phyloP scores from a whole-genome alignment of 2,888 invertebrate species.

The Lepidochrysops patricia region DNA sequence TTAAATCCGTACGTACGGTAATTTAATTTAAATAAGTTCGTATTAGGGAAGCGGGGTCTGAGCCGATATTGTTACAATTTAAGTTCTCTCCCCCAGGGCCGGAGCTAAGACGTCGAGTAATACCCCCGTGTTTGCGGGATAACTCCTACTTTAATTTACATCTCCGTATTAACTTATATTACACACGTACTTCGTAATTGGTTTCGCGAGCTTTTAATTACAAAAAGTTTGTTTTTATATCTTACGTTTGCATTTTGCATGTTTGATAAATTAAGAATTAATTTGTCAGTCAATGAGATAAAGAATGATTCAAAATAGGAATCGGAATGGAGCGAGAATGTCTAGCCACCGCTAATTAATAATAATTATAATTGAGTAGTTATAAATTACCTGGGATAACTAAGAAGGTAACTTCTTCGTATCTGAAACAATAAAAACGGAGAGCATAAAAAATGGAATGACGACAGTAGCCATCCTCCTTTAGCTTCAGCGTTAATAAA shows the following conservation, averaged over 20 bases:
- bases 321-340: too few species aligned
- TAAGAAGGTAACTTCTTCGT: too few species aligned
- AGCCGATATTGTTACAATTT: slow-evolving; percentile 35
- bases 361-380: too few species aligned
- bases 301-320: too few species aligned
- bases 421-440: background rate
- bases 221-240: too few species aligned
- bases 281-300: too few species aligned
- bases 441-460: background rate
- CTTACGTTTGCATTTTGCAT: too few species aligned
- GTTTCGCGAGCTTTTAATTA: slow-evolving; percentile 1
- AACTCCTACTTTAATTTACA: slow-evolving; percentile 55
- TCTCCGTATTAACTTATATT: slow-evolving; percentile 41
- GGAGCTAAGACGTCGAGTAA: slow-evolving; percentile 41
- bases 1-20: background rate
- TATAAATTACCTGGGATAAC: too few species aligned
- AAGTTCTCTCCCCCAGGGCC: slow-evolving; percentile 33
- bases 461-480: background rate
- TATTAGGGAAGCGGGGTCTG: slow-evolving; percentile 25
- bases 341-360: too few species aligned
- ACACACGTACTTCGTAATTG: slow-evolving; percentile 34
- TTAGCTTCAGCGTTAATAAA: background rate
- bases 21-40: slow-evolving; percentile 30
- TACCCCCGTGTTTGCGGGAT: slow-evolving; percentile 53
- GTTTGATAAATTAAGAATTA: too few species aligned